Conservation (phyloP, 2,888 invertebrate genomes). For the Drosophila siamana region DNA sequence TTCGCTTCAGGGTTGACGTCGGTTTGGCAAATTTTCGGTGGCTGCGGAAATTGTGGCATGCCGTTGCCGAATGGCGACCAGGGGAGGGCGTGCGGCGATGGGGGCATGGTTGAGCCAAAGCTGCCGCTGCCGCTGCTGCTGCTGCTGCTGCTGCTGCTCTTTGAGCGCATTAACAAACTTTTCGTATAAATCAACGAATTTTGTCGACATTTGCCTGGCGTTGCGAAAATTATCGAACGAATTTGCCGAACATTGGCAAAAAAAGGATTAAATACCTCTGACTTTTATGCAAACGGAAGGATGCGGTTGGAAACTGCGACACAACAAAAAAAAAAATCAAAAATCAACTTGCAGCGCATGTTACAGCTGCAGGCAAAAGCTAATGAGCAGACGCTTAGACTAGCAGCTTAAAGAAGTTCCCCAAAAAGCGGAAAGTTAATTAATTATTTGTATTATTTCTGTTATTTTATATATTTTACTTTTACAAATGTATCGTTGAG, state of each 20-base stretch:
- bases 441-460: no score
- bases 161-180: conserved; percentile 76
- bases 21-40: conserved; percentile 37
- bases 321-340: background rate
- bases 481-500: no score
- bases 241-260: conserved; percentile 28
- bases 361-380: conserved; percentile 6
- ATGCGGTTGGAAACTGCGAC: conserved; percentile 38
- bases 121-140: conserved; percentile 9
- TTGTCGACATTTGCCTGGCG: conserved; percentile 69
- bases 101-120: conserved; percentile 4
- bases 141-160: conserved; percentile 28
- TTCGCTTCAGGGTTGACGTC: conserved; percentile 47
- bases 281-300: conserved; percentile 20
- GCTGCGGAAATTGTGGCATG: background rate
- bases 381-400: conserved; percentile 11
- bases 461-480: no score
- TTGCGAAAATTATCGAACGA: conserved; percentile 48
- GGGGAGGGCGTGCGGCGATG: conserved; percentile 16
- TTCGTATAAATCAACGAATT: conserved; percentile 78
- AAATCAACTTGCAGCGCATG: conserved; percentile 16
- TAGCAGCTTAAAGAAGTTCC: background rate
- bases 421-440: no score
- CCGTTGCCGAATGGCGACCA: background rate
- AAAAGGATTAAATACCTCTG: conserved; percentile 58